phyloP scores from a whole-genome alignment of 2,113 vertebrate genomes.

The Eurystomus gularis region DNA sequence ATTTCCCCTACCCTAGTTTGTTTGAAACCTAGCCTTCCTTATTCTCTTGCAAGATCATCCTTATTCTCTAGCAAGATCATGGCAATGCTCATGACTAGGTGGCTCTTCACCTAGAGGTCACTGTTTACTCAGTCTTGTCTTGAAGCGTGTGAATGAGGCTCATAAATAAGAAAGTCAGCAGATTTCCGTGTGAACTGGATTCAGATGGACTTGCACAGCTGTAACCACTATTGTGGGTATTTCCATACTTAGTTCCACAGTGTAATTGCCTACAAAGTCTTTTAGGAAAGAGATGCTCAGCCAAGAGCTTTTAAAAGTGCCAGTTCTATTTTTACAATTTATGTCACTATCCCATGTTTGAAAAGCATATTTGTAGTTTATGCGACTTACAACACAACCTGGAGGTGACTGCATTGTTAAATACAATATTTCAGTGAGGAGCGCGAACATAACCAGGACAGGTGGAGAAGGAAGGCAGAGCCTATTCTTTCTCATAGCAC shows the following conservation, averaged over 20 bases:
- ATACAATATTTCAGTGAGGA: not conserved
- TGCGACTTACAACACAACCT: not conserved
- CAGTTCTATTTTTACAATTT: constrained; percentile 19
- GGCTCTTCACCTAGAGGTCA: not conserved
- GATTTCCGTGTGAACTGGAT: not conserved
- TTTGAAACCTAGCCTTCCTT: not conserved
- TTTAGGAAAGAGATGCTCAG: constrained; percentile 31
- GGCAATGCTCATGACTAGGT: not conserved
- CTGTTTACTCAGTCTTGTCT: not conserved
- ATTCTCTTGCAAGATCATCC: not conserved
- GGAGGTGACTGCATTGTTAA: not conserved
- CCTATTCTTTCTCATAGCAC: not conserved
- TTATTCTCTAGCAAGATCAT: too few relatives aligned
- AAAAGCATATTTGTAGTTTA: not conserved
- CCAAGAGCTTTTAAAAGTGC: not conserved
- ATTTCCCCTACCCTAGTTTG: not conserved
- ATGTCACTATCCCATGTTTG: not conserved
- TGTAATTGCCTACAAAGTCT: not conserved
- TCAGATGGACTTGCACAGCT: not conserved
- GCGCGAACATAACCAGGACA: not conserved
- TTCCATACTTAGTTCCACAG: not conserved
- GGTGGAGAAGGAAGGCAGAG: not conserved
- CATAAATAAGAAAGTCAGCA: not conserved
- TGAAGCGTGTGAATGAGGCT: not conserved
- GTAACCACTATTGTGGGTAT: not conserved